phyloP scores from a whole-genome alignment of 2,797 vertebrate species.

The Lepus oiostolus region DNA sequence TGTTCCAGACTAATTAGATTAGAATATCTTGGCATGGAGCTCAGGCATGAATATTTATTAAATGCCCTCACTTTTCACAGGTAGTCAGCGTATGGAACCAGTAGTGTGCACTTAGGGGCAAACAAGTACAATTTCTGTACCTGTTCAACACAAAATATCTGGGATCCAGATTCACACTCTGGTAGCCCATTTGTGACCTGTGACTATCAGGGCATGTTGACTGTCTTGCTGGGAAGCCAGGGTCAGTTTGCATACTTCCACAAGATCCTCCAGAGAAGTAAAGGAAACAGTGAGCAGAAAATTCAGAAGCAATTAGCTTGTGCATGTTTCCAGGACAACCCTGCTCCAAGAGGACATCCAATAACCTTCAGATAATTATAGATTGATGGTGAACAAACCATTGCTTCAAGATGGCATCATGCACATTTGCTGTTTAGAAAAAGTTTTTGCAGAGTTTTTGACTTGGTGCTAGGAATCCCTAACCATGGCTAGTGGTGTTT shows the following conservation, averaged over 20 bases:
- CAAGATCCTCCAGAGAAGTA: conserved; percentile 13
- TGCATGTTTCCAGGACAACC: neutral
- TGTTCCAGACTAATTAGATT: neutral
- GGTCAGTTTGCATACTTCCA: conserved; percentile 28
- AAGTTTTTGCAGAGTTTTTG: conserved; percentile 59
- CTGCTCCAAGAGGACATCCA: conserved; percentile 70
- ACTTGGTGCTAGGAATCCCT: conserved; percentile 58
- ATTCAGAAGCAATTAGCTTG: conserved; percentile 57
- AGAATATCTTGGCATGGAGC: neutral
- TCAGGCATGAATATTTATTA: neutral
- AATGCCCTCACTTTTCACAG: conserved; percentile 10
- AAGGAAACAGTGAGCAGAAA: conserved; percentile 41
- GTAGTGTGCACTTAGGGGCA: neutral
- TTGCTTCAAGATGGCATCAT: conserved; percentile 66
- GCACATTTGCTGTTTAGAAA: conserved; percentile 74
- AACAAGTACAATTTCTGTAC: neutral
- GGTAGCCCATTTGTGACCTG: conserved; percentile 45
- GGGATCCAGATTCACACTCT: conserved; percentile 33
- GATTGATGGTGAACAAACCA: conserved; percentile 74
- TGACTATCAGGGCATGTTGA: neutral
- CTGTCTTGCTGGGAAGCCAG: conserved; percentile 32
- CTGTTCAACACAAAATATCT: conserved; percentile 2
- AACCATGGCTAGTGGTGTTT: conserved; percentile 70
- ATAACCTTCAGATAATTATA: conserved; percentile 71
- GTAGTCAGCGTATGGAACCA: neutral